A percentile compares a stretch with the other conserved stretches of the same genome.
These are phyloP conservation scores for Euspilapteryx auroguttella DNA, from an alignment of 2,888 invertebrate species.

Conservation along the genomic window DNA sequence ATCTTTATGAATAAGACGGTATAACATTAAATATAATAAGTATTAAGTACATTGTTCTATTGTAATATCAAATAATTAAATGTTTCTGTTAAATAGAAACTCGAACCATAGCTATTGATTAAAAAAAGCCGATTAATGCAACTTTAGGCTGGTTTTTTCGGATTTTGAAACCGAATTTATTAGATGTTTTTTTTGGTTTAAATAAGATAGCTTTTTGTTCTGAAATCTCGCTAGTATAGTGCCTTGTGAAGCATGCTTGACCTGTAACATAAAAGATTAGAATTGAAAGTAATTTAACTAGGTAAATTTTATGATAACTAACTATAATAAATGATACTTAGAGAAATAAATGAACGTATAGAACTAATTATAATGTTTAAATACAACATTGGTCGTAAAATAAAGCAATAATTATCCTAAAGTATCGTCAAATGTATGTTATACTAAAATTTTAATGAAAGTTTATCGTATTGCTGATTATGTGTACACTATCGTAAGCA, in stretches of 20 bases:
- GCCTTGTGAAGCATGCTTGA: slow-evolving; percentile 59
- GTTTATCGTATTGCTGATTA: background rate
- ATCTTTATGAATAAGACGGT: background rate
- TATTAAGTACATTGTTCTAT: background rate
- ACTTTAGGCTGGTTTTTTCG: slow-evolving; percentile 43
- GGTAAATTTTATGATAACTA: background rate
- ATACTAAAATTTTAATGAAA: too few species aligned
- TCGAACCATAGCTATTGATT: background rate
- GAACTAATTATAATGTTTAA: background rate
- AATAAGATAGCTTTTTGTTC: slow-evolving; percentile 18
- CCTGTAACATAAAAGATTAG: slow-evolving; percentile 16
- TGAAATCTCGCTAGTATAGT: slow-evolving; percentile 54
- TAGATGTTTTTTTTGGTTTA: slow-evolving; percentile 26
- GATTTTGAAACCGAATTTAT: slow-evolving; percentile 54
- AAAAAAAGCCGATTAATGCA: background rate
- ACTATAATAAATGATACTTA: background rate
- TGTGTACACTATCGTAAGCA: background rate
- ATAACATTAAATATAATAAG: background rate
- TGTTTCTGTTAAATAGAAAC: slow-evolving; percentile 1
- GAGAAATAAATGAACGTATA: background rate
- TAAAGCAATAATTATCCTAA: background rate
- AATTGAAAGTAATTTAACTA: background rate
- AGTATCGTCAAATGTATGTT: too few species aligned
- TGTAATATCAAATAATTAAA: slow-evolving; percentile 3
- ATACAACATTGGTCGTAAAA: background rate